Base-by-base conservation (phyloP, 2,888 invertebrate genomes). In the Trissolcus brochymenae region DNA sequence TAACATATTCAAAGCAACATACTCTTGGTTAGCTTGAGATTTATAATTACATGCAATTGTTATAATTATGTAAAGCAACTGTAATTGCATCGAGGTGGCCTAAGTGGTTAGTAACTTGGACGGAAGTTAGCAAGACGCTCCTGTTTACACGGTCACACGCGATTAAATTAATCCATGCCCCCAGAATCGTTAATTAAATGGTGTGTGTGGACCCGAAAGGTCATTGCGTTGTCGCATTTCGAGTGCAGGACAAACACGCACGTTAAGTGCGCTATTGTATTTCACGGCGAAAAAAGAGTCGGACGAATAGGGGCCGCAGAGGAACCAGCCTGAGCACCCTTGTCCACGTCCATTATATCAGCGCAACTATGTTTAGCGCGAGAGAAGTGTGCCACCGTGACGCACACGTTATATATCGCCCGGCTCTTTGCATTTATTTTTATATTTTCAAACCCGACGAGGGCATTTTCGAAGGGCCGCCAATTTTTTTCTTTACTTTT, bases 311-410 rank as follows among this genome's bases (percentile, higher is more conserved):
- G 53, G 68, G 53, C 62, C 53, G 53, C 21, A 4, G 70, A 17
- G 19, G 17, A 46, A 55, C 55, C 56, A 50, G 19, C 50, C 55
- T 55, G 70, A 51, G 64, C 53, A 49, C 71, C 56, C 65, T 59
- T 54, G 57, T 65, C 53, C 54, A 35, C 40, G 54, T 72, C 54
- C 59, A 59, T 54, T 65, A 64, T 64, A 64, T 54, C 65, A 40
- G 59, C 59, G 35, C 64, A 59, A 59, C 72, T 72, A 64, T 64
- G 64, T 72, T 72, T 72, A 72, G 72, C 57, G 64, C 49, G 53
- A 14, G 53, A 57, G 59, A 72, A 72, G 57, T 72, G 49, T 64
- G 72, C 72, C 72, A 72, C 57, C 72, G 64, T 72, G 64, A 71
- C 51, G 62, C 71, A 62, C 50, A 16, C 54, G 51, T 67, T 60